Percentiles rank a stretch among this genome's conserved stretches.
These are phyloP conservation scores for Brachyhypopomus gauderio DNA, from an alignment of 2,113 vertebrate species.

Conservation along the genomic window DNA sequence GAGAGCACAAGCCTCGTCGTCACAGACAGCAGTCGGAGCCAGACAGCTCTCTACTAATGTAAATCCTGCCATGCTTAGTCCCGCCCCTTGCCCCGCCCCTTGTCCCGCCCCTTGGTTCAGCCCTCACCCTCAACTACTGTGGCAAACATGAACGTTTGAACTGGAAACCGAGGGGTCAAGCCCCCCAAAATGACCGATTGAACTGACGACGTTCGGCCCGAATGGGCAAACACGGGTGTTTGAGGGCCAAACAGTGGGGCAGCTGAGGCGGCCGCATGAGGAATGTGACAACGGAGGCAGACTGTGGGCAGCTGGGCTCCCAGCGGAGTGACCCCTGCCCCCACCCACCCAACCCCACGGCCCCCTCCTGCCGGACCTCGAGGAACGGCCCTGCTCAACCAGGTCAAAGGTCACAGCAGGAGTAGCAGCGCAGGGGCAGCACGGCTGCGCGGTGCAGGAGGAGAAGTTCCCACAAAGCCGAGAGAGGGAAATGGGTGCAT, in stretches of 20 bases:
- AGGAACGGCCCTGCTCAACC: slow-evolving; percentile 51
- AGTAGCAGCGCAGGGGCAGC: slow-evolving; percentile 4
- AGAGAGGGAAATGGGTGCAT: slow-evolving; percentile 18
- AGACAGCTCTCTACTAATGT: slow-evolving; percentile 45
- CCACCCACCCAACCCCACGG: slow-evolving; percentile 59
- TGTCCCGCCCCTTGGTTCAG: neutral
- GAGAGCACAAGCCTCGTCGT: too few relatives aligned
- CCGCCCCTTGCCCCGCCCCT: neutral
- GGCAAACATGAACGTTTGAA: slow-evolving; percentile 69
- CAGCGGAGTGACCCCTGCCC: slow-evolving; percentile 10
- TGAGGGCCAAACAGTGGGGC: slow-evolving; percentile 70
- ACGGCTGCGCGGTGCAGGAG: neutral
- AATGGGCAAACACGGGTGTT: slow-evolving; percentile 70
- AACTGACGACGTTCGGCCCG: slow-evolving; percentile 55
- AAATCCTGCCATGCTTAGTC: slow-evolving; percentile 48
- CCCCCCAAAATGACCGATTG: slow-evolving; percentile 56
- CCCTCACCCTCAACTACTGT: neutral
- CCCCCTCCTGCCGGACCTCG: slow-evolving; percentile 61
- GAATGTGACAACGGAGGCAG: slow-evolving; percentile 72
- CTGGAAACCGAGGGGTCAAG: slow-evolving; percentile 63
- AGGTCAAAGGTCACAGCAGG: slow-evolving; percentile 20
- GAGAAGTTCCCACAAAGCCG: slow-evolving; percentile 33
- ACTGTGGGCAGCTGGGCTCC: slow-evolving; percentile 60
- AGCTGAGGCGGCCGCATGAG: slow-evolving; percentile 71
- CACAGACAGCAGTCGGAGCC: too few relatives aligned